Evolutionary conservation across 2,113 vertebrate genomes (phyloP).

Genomic region (Shinisaurus crocodilurus): DNA sequence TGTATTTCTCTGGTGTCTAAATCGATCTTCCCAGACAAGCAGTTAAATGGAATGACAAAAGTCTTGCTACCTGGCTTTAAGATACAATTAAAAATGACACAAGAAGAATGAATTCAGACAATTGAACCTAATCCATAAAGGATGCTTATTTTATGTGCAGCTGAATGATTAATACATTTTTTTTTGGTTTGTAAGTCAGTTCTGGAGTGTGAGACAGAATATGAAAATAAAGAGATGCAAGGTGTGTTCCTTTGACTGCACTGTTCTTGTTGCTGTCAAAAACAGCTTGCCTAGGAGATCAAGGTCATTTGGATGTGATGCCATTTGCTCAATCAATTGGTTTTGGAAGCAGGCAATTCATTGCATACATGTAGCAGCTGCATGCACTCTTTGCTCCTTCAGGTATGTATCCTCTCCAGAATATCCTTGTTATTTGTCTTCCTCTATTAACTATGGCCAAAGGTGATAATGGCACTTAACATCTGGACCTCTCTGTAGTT

Average conservation of each 20-base stretch:
- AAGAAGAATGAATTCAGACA: background rate
- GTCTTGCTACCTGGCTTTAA: background rate
- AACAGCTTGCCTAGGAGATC: background rate
- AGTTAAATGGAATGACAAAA: conserved; percentile 15
- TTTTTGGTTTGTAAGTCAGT: background rate
- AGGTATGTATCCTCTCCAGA: background rate
- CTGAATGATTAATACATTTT: background rate
- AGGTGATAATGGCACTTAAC: background rate
- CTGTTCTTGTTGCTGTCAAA: background rate
- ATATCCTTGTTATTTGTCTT: background rate
- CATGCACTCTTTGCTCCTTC: background rate
- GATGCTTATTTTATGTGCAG: background rate
- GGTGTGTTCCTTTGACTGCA: background rate
- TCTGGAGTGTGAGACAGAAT: background rate
- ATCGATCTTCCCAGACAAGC: background rate
- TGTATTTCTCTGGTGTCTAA: background rate
- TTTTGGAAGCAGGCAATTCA: background rate
- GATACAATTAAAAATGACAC: conserved; percentile 2
- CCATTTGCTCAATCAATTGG: background rate
- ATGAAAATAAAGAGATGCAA: background rate
- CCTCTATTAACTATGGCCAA: background rate
- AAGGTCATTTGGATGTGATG: background rate
- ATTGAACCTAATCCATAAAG: background rate
- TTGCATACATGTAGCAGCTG: background rate
- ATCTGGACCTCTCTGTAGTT: background rate